phyloP scores from a whole-genome alignment of 2,797 vertebrate species.

The Urophycis tenuis region DNA sequence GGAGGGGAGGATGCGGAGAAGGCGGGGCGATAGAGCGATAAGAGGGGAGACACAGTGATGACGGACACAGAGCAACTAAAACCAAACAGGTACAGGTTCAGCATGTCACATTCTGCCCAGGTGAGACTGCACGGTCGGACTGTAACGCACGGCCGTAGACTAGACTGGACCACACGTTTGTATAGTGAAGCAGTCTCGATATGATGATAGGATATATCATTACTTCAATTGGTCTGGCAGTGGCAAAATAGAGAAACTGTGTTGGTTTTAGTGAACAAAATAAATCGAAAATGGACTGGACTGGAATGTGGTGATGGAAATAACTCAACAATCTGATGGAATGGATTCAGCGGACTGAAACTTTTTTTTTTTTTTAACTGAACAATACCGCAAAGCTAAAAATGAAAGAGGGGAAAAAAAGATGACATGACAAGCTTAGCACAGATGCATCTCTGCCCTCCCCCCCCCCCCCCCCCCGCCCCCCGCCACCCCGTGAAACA shows the following conservation, averaged over 20 bases:
- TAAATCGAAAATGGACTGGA: neutral
- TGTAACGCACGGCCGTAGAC: neutral
- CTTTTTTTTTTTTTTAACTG: neutral
- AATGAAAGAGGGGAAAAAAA: neutral
- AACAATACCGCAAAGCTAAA: neutral
- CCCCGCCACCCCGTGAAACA: neutral
- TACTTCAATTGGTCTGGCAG: neutral
- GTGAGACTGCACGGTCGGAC: neutral
- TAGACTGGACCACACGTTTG: neutral
- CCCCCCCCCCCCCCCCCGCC: no score
- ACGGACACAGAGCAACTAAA: neutral
- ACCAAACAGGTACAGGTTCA: neutral
- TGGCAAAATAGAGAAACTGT: neutral
- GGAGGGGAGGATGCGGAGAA: conserved; percentile 4
- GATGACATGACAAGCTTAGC: neutral
- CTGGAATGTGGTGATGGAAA: neutral
- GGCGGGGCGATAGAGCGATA: neutral
- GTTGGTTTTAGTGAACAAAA: neutral
- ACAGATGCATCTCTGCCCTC: neutral
- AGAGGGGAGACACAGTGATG: neutral
- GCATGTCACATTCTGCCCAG: neutral
- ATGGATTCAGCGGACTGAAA: neutral
- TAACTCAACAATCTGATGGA: neutral
- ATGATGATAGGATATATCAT: neutral
- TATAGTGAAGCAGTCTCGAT: neutral